Percentiles rank a stretch among this genome's conserved stretches.
These are phyloP conservation scores for Micrasema minimum DNA, from an alignment of 1,140 invertebrate genomes.

Conservation along the genomic window DNA sequence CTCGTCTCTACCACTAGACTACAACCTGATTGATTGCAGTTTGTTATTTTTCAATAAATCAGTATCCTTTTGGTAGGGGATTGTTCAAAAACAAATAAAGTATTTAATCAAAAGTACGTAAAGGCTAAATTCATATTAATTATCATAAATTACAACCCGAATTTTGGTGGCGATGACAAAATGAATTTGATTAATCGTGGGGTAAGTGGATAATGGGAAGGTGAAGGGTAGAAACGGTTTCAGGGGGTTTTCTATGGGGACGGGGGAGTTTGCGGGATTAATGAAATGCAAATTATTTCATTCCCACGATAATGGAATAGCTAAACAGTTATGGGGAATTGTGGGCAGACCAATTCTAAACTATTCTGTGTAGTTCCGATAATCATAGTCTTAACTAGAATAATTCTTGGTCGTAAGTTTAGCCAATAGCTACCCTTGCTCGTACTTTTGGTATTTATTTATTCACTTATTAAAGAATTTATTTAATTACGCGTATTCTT, in stretches of 20 bases:
- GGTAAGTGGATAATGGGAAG: not conserved
- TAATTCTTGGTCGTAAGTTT: too few relatives aligned
- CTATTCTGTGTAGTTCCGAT: not conserved
- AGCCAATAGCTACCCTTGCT: too few relatives aligned
- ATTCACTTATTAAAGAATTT: too few relatives aligned
- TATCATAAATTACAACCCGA: not conserved
- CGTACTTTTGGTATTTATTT: too few relatives aligned
- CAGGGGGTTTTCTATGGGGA: not conserved
- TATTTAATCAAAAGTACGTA: not conserved
- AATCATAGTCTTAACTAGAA: too few relatives aligned
- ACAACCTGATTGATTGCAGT: too few relatives aligned
- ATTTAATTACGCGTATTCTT: too few relatives aligned
- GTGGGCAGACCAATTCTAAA: not conserved
- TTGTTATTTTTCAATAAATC: too few relatives aligned
- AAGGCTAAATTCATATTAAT: conserved; percentile 27
- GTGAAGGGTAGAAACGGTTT: not conserved
- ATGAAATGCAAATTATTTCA: conserved; percentile 52
- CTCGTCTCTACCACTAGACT: too few relatives aligned
- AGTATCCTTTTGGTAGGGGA: too few relatives aligned
- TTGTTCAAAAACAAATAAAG: too few relatives aligned
- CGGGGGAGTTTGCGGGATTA: conserved; percentile 15
- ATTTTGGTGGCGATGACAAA: conserved; percentile 9
- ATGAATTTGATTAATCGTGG: conserved; percentile 27
- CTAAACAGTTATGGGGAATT: conserved; percentile 6
- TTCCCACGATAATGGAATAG: conserved; percentile 47